Conservation (phyloP, 35 echinoderm and acorn worm genomes). For the Holothuria glaberrima region DNA sequence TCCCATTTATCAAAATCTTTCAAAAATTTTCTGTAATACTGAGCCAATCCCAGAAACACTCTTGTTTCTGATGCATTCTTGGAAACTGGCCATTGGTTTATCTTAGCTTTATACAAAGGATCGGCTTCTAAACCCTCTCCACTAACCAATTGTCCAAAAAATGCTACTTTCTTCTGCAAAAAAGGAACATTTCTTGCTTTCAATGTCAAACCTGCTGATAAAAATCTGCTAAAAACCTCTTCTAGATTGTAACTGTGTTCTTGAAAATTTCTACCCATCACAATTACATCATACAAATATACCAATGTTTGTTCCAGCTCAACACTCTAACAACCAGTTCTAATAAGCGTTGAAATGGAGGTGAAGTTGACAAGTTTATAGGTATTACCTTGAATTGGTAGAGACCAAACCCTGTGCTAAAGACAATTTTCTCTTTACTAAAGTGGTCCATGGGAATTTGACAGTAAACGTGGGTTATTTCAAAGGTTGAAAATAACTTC, state of each 20-base stretch:
- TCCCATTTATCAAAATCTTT: no score
- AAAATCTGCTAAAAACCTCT: slow-evolving; percentile 41
- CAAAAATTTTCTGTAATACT: no score
- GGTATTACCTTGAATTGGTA: slow-evolving; percentile 72
- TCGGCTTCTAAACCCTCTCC: slow-evolving; percentile 51
- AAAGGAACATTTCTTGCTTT: slow-evolving; percentile 75
- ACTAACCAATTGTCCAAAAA: slow-evolving; percentile 71
- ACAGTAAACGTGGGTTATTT: slow-evolving; percentile 27
- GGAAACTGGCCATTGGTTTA: slow-evolving; percentile 56
- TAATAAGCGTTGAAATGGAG: slow-evolving; percentile 56
- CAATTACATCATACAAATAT: slow-evolving; percentile 69
- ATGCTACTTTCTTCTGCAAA: slow-evolving; percentile 43
- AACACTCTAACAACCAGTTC: slow-evolving; percentile 56
- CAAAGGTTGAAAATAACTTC: background rate
- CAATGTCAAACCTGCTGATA: slow-evolving; percentile 45
- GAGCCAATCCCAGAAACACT: no score
- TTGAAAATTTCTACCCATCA: slow-evolving; percentile 59
- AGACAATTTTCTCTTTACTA: slow-evolving; percentile 54
- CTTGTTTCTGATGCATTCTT: slow-evolving; percentile 38
- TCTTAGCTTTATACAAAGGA: slow-evolving; percentile 48
- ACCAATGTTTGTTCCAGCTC: slow-evolving; percentile 43
- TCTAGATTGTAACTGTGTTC: slow-evolving; percentile 49
- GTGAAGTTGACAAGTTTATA: slow-evolving; percentile 49
- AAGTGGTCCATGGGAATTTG: slow-evolving; percentile 42
- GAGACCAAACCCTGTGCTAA: slow-evolving; percentile 49